Base-by-base conservation (phyloP, 2,113 vertebrate genomes). In the Strix aluco region DNA sequence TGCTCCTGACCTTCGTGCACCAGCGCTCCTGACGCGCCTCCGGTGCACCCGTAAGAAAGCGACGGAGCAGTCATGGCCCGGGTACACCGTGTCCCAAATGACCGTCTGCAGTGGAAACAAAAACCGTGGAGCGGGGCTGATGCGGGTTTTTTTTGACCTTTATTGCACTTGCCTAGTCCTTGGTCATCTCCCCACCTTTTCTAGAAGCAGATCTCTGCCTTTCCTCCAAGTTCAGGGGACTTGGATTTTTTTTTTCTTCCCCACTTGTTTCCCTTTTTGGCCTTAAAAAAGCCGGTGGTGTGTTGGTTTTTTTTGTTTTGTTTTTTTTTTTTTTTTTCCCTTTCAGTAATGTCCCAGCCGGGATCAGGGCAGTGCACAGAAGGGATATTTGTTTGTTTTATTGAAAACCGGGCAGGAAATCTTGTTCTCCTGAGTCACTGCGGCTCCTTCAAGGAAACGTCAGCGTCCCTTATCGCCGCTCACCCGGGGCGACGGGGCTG, bases 371-470 rank as follows among this genome's bases (percentile, higher is more conserved):
- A 95, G 80, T 46, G 88, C 80, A 63, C 81, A 91, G 88, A 94
- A 95, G 92, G 92, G 90, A 85, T 86, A 38, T 95, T 97, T 97
- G 96, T 96, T 97, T 97, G 96, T 97, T 96, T 97, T 94, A 92
- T 79, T 96, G 96, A 97, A 97, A 95, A 92, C 75, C 52, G 27
- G 96, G 96, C 97, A 98, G 98, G 98, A 98, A 98, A 97, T 97
- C 96, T 97, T 88, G 84, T 97, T 97, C 88, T 85, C 96, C 95
- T 97, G 97, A 98, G 97, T 98, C 98, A 98, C 96, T 81, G 94
- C 78, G 96, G 90, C 96, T 97, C 96, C 97, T 96, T 91, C 88
- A 96, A 94, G 97, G 95, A 97, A 96, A 96, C 95, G 97, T 88
- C 97, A 96, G 96, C 89, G 66, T 10, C 83, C 66, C 82, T 95